phyloP scores from a whole-genome alignment of 2,113 vertebrate species.

The Panthera uncia region DNA sequence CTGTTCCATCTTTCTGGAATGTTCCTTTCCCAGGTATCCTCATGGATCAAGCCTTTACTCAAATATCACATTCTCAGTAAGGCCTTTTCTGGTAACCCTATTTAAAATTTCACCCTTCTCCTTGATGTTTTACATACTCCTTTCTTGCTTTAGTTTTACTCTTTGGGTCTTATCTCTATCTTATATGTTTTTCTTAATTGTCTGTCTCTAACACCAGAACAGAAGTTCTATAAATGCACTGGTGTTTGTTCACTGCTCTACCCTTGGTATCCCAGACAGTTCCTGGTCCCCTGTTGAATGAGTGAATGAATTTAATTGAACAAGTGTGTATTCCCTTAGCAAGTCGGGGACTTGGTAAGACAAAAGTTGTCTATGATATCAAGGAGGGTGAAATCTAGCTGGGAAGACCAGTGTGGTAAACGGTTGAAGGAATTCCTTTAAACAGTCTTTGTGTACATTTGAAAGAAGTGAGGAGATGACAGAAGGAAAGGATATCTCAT shows the following conservation, averaged over 20 bases:
- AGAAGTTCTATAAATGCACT: not conserved
- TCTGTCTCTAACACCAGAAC: not conserved
- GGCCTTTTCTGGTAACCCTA: not conserved
- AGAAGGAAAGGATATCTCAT: constrained; percentile 5
- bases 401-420: not conserved
- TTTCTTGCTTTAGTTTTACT: not conserved
- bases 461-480: not conserved
- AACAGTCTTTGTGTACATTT: not conserved
- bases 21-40: not conserved
- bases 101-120: not conserved
- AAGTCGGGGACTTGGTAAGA: not conserved
- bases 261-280: not conserved
- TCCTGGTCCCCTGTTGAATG: not conserved
- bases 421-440: not conserved
- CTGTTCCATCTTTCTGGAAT: not conserved
- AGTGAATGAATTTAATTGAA: not conserved
- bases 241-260: not conserved
- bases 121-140: not conserved
- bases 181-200: not conserved
- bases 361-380: not conserved
- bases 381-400: not conserved
- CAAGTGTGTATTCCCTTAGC: not conserved
- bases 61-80: not conserved
- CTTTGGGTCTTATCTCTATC: not conserved
- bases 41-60: not conserved